These are phyloP conservation scores for Drosophila quasianomalipes DNA, from an alignment of 2,888 invertebrate species.

Conservation along the genomic window DNA sequence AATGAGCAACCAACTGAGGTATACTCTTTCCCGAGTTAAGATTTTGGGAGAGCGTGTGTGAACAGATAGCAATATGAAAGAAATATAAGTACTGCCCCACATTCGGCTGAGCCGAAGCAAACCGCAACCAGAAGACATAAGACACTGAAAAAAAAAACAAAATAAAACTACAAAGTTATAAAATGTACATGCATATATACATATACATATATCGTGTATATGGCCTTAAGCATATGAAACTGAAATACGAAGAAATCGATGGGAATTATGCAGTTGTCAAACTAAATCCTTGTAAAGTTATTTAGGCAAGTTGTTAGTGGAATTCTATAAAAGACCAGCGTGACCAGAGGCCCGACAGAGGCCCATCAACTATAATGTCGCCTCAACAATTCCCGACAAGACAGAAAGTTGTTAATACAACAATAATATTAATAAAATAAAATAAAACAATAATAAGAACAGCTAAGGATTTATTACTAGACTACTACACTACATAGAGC, in stretches of 20 bases:
- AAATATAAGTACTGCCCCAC: conserved; percentile 52
- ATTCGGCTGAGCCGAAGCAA: conserved; percentile 63
- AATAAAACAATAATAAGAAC: conserved; percentile 28
- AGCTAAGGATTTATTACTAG: conserved; percentile 48
- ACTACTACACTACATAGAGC: conserved; percentile 49
- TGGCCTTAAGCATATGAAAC: conserved; percentile 18
- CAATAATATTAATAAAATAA: not conserved
- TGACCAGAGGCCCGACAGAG: conserved; percentile 53
- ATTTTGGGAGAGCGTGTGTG: conserved; percentile 15
- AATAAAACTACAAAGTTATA: conserved; percentile 48
- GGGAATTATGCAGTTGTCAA: conserved; percentile 1
- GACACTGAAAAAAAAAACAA: conserved; percentile 7
- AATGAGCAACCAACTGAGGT: conserved; percentile 13
- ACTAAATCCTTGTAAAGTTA: conserved; percentile 32
- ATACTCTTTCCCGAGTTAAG: conserved; percentile 5
- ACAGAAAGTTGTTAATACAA: conserved; percentile 56
- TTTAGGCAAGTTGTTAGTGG: conserved; percentile 43
- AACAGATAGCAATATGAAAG: conserved; percentile 56
- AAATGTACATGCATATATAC: conserved; percentile 26
- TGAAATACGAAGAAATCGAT: conserved; percentile 4
- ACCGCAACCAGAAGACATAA: conserved; percentile 34
- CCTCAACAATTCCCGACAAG: conserved; percentile 63
- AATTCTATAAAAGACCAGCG: conserved; percentile 47
- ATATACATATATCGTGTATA: conserved; percentile 19
- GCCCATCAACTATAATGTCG: conserved; percentile 53